Conservation (phyloP, 2,888 invertebrate species). For the Ennomos fuscantarius region DNA sequence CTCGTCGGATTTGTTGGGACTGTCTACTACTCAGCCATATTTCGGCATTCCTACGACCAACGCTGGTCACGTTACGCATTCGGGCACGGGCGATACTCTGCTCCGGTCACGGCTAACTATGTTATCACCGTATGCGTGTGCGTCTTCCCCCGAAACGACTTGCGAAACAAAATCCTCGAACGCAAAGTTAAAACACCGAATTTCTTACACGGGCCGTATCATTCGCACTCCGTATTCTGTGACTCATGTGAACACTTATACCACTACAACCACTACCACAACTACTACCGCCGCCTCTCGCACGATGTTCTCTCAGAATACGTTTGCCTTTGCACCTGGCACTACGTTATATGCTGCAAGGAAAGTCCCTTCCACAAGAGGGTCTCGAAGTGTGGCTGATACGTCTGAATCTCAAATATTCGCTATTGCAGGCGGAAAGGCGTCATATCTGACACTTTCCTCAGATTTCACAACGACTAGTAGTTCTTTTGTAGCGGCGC, state of each 20-base stretch:
- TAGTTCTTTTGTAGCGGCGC: neutral
- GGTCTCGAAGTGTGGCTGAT: neutral
- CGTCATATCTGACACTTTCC: constrained; percentile 11
- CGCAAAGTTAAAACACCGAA: neutral
- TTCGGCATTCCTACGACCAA: neutral
- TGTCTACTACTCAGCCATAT: neutral
- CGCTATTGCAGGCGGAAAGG: constrained; percentile 12
- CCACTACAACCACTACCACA: neutral
- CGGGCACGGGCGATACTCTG: neutral
- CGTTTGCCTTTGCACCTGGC: constrained; percentile 9
- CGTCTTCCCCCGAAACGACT: neutral
- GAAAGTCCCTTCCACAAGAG: neutral
- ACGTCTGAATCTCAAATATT: constrained; percentile 14
- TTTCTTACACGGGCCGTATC: neutral
- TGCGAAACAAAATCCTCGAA: neutral
- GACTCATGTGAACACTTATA: neutral
- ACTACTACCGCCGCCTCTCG: neutral
- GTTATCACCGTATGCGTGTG: constrained; percentile 1
- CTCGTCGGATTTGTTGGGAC: constrained; percentile 1
- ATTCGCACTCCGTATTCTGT: neutral
- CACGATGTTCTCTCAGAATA: neutral
- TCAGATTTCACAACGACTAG: constrained; percentile 8
- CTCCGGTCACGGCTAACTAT: neutral
- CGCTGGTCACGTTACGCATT: neutral
- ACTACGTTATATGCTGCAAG: constrained; percentile 13